Conservation (phyloP, 2,888 invertebrate genomes). For the Pristionchus arcanus region DNA sequence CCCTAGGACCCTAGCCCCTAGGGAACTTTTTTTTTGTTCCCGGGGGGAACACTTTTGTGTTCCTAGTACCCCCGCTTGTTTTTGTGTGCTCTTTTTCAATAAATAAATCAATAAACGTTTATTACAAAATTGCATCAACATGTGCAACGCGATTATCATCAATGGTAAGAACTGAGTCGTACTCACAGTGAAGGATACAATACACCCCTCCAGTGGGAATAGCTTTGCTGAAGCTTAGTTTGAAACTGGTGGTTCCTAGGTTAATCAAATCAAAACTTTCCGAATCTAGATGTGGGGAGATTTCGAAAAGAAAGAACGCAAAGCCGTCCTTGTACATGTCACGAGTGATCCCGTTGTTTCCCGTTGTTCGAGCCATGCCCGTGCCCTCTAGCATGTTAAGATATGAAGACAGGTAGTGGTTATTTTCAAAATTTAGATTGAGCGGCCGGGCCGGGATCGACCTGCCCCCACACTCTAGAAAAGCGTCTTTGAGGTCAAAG, state of each 20-base stretch:
- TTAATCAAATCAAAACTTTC: background rate
- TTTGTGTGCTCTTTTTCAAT: no score
- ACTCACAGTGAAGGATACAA: background rate
- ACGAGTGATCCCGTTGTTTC: background rate
- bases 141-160: no score
- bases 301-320: conserved; percentile 10
- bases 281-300: background rate
- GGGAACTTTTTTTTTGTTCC: no score
- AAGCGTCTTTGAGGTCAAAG: background rate
- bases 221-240: background rate
- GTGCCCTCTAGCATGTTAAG: background rate
- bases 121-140: background rate
- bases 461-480: background rate
- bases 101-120: no score
- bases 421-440: background rate
- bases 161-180: no score
- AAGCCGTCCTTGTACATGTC: no score
- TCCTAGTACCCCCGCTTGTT: no score
- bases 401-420: background rate
- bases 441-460: background rate
- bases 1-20: no score
- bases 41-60: no score
- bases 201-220: background rate
- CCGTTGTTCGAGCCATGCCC: background rate
- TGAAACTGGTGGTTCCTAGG: no score